phyloP scores from a whole-genome alignment of 2,113 vertebrate species.

The Psittacus erithacus region DNA sequence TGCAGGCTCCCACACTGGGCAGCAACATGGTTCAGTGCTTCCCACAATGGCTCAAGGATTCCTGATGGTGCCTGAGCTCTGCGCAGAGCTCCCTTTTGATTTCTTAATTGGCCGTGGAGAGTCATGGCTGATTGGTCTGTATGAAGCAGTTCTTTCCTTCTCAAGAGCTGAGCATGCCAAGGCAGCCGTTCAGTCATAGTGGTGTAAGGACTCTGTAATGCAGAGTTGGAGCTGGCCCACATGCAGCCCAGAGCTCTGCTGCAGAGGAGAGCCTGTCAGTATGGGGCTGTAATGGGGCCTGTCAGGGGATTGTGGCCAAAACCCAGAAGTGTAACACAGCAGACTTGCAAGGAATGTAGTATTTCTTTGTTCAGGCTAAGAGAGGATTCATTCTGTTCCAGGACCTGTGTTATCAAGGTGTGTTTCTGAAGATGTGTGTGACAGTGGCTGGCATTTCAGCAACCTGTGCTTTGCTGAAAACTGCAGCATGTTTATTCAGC shows the following conservation, averaged over 20 bases:
- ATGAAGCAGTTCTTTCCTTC: neutral
- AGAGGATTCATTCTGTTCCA: neutral
- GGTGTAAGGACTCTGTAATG: neutral
- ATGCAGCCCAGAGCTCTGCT: neutral
- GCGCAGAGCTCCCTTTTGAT: neutral
- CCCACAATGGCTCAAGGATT: neutral
- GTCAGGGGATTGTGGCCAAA: neutral
- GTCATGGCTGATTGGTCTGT: neutral
- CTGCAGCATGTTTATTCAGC: neutral
- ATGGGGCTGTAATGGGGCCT: neutral
- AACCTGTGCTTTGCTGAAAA: conserved; percentile 1
- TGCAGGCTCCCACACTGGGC: neutral
- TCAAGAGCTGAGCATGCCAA: neutral
- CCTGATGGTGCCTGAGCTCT: neutral
- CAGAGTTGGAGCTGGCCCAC: neutral
- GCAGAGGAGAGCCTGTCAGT: rapidly evolving
- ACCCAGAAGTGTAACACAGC: neutral
- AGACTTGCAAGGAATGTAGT: neutral
- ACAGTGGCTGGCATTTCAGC: neutral
- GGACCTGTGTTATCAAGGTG: neutral
- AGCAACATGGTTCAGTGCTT: neutral
- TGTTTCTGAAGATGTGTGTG: neutral
- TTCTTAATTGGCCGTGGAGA: neutral
- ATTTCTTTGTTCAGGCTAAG: neutral
- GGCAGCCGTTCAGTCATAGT: neutral